Conservation (phyloP, 2,113 vertebrate species). For the Lophura nycthemera region DNA sequence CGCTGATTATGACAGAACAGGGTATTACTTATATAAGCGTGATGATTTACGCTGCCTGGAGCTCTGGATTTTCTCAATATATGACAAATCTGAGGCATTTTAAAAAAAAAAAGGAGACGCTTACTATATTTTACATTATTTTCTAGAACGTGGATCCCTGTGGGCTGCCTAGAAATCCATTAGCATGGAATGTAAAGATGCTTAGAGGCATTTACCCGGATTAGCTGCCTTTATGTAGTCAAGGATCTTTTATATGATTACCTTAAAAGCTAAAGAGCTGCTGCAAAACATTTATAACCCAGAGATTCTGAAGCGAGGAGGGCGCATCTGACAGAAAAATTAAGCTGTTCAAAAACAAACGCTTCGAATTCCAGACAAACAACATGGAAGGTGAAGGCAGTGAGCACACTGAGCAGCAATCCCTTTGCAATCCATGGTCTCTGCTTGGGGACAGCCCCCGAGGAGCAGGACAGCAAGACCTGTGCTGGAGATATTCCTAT, state of each 20-base stretch:
- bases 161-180: conserved; percentile 58
- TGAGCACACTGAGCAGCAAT: not conserved
- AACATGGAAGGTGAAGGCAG: not conserved
- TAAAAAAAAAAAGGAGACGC: not conserved
- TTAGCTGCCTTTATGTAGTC: conserved; percentile 47
- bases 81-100: conserved; percentile 25
- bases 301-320: not conserved
- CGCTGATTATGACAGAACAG: not conserved
- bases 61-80: conserved; percentile 28
- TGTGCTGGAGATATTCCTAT: not conserved
- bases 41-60: not conserved
- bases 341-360: conserved; percentile 6
- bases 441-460: not conserved
- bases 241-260: conserved; percentile 65
- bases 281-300: conserved; percentile 22
- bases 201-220: conserved; percentile 58
- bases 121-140: conserved; percentile 50
- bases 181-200: conserved; percentile 53
- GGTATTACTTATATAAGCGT: not conserved
- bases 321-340: conserved; percentile 12
- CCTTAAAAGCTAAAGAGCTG: conserved; percentile 64
- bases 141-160: not conserved
- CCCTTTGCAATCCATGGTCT: not conserved
- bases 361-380: conserved; percentile 7
- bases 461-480: not conserved